Conservation (phyloP, 35 echinoderm and acorn worm species). For the Diadema setosum region DNA sequence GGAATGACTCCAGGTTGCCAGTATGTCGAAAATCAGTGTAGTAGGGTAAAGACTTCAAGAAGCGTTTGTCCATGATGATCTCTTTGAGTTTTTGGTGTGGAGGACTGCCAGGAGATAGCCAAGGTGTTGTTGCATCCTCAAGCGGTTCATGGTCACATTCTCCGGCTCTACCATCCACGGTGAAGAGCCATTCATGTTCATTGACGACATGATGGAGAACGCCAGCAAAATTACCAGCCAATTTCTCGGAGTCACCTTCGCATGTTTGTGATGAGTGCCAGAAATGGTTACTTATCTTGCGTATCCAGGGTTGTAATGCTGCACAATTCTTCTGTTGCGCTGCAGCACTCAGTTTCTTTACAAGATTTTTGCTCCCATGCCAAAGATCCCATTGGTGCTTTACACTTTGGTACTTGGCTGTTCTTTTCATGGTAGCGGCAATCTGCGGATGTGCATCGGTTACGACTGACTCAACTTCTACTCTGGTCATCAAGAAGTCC, state of each 20-base stretch:
- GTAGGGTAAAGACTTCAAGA: constrained; percentile 28
- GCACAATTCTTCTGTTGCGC: not conserved
- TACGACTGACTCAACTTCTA: constrained; percentile 5
- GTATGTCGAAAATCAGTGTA: constrained; percentile 36
- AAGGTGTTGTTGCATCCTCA: not conserved
- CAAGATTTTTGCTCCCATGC: constrained; percentile 37
- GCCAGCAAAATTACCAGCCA: not conserved
- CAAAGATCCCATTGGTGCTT: constrained; percentile 36
- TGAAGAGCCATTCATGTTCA: constrained; percentile 33
- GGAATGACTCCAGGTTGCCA: constrained; percentile 37
- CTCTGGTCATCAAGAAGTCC: not conserved
- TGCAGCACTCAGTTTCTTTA: not conserved
- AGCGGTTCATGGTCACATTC: constrained; percentile 18
- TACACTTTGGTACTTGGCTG: not conserved
- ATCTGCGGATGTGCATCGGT: constrained; percentile 61
- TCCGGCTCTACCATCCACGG: constrained; percentile 9
- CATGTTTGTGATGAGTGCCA: constrained; percentile 28
- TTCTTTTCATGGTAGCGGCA: not conserved
- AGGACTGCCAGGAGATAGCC: not conserved
- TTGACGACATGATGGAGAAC: constrained; percentile 40
- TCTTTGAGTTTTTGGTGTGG: constrained; percentile 3
- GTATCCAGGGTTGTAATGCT: constrained; percentile 4
- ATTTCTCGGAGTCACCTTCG: not conserved
- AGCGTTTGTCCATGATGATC: not conserved
- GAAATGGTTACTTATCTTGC: constrained; percentile 24